Evolutionary conservation across 2,888 invertebrate genomes (phyloP).

Genomic region (Thereva unica): DNA sequence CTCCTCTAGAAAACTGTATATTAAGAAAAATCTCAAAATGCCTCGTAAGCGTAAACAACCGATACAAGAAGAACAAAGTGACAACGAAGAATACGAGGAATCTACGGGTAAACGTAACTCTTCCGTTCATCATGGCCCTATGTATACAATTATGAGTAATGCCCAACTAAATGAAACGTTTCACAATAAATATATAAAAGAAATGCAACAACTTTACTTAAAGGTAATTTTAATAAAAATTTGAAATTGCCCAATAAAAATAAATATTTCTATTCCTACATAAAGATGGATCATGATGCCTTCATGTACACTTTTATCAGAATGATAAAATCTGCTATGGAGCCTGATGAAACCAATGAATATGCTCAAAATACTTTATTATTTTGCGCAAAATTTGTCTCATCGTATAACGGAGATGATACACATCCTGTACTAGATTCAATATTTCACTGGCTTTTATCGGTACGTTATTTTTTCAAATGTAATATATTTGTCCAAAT

Average conservation of each 20-base stretch:
- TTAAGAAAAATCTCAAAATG: conserved; percentile 43
- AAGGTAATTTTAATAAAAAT: conserved; percentile 60
- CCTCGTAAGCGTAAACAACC: conserved; percentile 48
- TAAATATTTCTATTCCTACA: conserved; percentile 39
- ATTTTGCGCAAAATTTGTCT: conserved; percentile 73
- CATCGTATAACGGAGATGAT: conserved; percentile 63
- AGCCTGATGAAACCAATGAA: conserved; percentile 69
- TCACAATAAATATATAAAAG: conserved; percentile 67
- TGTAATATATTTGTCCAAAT: neutral
- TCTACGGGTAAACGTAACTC: conserved; percentile 4
- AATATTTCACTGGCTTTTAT: conserved; percentile 51
- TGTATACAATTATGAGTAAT: conserved; percentile 63
- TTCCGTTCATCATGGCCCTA: conserved; percentile 44
- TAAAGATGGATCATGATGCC: conserved; percentile 61
- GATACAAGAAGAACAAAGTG: conserved; percentile 44
- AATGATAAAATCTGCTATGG: conserved; percentile 67
- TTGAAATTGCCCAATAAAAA: neutral
- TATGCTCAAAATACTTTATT: conserved; percentile 70
- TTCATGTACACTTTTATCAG: conserved; percentile 69
- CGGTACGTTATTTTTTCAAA: conserved; percentile 43
- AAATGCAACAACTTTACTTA: conserved; percentile 65
- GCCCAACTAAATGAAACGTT: conserved; percentile 68
- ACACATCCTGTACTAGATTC: conserved; percentile 52
- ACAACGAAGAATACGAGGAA: conserved; percentile 47
- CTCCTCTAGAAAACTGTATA: too few relatives aligned